A percentile compares a stretch with the other conserved stretches of the same genome.
Evolutionary conservation across 2,113 vertebrate species (phyloP).

Genomic region (Panthera tigris): DNA sequence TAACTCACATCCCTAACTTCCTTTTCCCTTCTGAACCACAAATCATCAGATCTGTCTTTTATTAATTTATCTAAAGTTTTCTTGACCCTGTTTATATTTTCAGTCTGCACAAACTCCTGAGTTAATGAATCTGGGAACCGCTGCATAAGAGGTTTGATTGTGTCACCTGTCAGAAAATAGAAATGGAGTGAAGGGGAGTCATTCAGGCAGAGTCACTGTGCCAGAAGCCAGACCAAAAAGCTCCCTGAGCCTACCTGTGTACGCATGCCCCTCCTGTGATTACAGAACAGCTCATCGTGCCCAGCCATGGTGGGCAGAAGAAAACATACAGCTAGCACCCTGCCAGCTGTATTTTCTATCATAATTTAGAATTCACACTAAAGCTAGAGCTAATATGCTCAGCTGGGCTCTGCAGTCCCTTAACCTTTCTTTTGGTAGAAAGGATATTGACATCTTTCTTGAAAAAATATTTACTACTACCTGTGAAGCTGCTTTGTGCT

Average conservation of each 20-base stretch:
- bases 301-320: neutral
- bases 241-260: neutral
- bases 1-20: neutral
- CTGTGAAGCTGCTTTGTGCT: slow-evolving; percentile 15
- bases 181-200: slow-evolving; percentile 40
- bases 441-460: slow-evolving; percentile 31
- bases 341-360: neutral
- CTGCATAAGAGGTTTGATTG: slow-evolving; percentile 8
- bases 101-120: neutral
- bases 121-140: slow-evolving; percentile 10
- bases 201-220: neutral
- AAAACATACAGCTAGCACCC: neutral
- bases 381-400: slow-evolving; percentile 25
- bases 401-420: neutral
- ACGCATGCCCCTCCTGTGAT: neutral
- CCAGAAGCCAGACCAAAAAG: slow-evolving; percentile 13
- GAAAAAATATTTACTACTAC: neutral
- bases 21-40: neutral
- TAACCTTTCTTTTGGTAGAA: slow-evolving; percentile 31
- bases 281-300: neutral
- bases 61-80: slow-evolving; percentile 41
- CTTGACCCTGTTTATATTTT: slow-evolving; percentile 8
- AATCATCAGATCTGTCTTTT: neutral
- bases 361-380: slow-evolving; percentile 56
- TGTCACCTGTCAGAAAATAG: slow-evolving; percentile 13